Evolutionary conservation across 2,113 vertebrate genomes (phyloP).

Genomic region (Varanus salvator): DNA sequence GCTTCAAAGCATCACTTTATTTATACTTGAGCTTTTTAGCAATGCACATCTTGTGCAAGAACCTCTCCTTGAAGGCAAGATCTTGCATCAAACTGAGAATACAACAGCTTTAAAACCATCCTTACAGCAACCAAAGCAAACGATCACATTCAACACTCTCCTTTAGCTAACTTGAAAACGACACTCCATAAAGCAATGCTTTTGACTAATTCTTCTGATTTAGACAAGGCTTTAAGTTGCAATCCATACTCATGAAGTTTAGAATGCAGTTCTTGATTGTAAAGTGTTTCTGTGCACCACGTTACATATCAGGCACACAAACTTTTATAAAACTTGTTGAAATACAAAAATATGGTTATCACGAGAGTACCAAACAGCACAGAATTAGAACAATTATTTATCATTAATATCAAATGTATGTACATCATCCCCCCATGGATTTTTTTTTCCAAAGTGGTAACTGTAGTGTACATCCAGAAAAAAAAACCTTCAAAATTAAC

Average conservation of each 20-base stretch:
- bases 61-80: slow-evolving; percentile 18
- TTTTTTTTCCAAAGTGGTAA: slow-evolving; percentile 66
- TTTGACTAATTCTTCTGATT: slow-evolving; percentile 63
- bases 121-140: slow-evolving; percentile 49
- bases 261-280: slow-evolving; percentile 57
- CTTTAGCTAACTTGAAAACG: slow-evolving; percentile 55
- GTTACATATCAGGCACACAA: slow-evolving; percentile 61
- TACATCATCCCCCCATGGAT: slow-evolving; percentile 69
- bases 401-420: slow-evolving; percentile 73
- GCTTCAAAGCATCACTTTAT: slow-evolving; percentile 70
- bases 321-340: slow-evolving; percentile 69
- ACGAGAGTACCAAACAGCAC: slow-evolving; percentile 76
- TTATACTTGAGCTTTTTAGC: slow-evolving; percentile 68
- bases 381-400: slow-evolving; percentile 79
- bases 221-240: slow-evolving; percentile 69
- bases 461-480: slow-evolving; percentile 66
- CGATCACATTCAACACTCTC: slow-evolving; percentile 60
- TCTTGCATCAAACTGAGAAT: slow-evolving; percentile 32
- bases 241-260: slow-evolving; percentile 66
- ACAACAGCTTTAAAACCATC: slow-evolving; percentile 38
- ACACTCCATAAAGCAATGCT: slow-evolving; percentile 54
- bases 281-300: slow-evolving; percentile 56
- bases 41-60: slow-evolving; percentile 56
- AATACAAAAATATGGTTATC: slow-evolving; percentile 81
- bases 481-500: slow-evolving; percentile 64